Evolutionary conservation across 2,113 vertebrate genomes (phyloP).

Genomic region (Nerophis ophidion): DNA sequence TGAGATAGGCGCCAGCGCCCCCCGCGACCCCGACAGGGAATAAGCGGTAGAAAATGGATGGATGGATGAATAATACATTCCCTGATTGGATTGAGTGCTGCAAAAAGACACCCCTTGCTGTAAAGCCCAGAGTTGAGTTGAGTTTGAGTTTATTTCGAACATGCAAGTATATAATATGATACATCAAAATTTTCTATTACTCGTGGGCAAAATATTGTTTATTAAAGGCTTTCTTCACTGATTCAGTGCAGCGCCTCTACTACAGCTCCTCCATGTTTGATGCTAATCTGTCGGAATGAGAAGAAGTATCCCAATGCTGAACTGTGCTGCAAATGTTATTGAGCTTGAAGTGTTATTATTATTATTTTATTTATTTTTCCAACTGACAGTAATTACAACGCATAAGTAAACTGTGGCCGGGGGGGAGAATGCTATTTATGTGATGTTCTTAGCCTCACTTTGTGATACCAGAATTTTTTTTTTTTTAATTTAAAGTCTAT

Average conservation of each 20-base stretch:
- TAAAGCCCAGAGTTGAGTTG: constrained; percentile 4
- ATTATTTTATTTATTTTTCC: constrained; percentile 3
- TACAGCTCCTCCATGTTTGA: constrained; percentile 39
- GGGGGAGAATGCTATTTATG: constrained; percentile 2
- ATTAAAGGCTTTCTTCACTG: constrained; percentile 20
- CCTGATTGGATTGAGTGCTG: background rate
- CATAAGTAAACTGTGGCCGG: constrained; percentile 29
- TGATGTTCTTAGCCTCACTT: constrained; percentile 17
- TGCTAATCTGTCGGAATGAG: constrained; percentile 61
- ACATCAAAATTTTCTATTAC: too few relatives aligned
- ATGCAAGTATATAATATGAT: too few relatives aligned
- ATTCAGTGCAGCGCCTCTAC: constrained; percentile 30
- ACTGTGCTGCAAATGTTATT: constrained; percentile 26
- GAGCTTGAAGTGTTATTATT: constrained; percentile 39
- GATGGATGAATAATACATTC: too few relatives aligned
- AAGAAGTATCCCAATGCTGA: constrained; percentile 35
- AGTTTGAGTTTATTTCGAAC: too few relatives aligned
- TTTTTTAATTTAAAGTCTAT: background rate
- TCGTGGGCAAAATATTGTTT: constrained; percentile 4
- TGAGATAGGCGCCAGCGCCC: too few relatives aligned
- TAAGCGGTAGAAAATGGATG: too few relatives aligned
- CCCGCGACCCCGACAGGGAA: too few relatives aligned
- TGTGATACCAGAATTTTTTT: background rate
- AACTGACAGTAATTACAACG: constrained; percentile 31
- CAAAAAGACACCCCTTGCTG: constrained; percentile 21